Evolutionary conservation across 2,113 vertebrate genomes (phyloP), one percentile per base, ranked within the genome.

Genomic region (Phalacrocorax carbo): DNA sequence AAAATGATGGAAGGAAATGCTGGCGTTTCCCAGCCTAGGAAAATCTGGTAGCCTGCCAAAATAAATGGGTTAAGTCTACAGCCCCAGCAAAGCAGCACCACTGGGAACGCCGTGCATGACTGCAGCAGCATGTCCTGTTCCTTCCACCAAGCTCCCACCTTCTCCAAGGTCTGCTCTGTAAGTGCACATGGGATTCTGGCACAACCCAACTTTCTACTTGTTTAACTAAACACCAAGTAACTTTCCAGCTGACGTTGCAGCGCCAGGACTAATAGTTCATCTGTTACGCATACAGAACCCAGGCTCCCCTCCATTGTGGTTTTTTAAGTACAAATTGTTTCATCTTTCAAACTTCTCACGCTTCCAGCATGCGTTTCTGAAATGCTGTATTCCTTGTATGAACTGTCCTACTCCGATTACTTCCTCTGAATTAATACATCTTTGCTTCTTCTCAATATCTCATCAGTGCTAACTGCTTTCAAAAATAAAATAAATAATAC

Each of bases 61-160:
- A 60, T 6, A 52, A 78, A 21, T 0, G 26, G 32, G 13, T 9
- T 44, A 19, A n/a, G 26, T 3, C 13, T 4, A 2, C 3, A 8
- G 22, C 30, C 15, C 15, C 15, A 27, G 30, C 13, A 78, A 60
- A 60, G 54, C 32, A 23, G 58, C 29, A 20, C 16, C 17, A 8
- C 62, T 7, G 19, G 20, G 52, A 77, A 44, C 5, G 5, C 13
- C 17, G 1, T 5, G 5, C 16, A 4, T 10, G 20, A 29, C 13
- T 7, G 5, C 12, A 7, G 20, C 20, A 2, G 22, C 21, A 8
- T 0, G 2, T 14, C 40, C 27, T 11, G 0, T 13, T 52, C 34
- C 48, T 36, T 13, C 54, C 62, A 46, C 27, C 26, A 15, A 13
- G 4, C 29, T 40, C 44, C 38, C 36, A 20, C 54, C 36, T 32